Percentiles rank a stretch among this genome's conserved stretches.
Evolutionary conservation across 2,888 invertebrate genomes (phyloP).

Genomic region (Cerastis rubricosa): DNA sequence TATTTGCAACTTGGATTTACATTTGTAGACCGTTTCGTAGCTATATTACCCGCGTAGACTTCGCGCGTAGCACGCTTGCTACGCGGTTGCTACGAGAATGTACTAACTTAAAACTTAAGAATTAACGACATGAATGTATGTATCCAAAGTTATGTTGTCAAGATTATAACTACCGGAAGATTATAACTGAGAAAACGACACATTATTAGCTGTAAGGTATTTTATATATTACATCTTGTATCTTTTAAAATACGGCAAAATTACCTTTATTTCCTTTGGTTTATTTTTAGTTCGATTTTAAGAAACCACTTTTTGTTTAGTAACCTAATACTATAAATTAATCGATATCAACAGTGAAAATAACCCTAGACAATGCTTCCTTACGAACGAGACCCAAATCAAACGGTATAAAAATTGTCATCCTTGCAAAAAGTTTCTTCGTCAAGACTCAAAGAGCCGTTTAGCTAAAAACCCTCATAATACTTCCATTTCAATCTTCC

Average conservation of each 20-base stretch:
- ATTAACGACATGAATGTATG: not conserved
- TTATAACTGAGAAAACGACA: not conserved
- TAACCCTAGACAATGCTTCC: not conserved
- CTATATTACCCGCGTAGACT: not conserved
- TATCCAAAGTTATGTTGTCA: not conserved
- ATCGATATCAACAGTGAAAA: not conserved
- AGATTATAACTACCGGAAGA: not conserved
- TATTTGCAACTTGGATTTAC: constrained; percentile 10
- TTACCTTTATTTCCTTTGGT: not conserved
- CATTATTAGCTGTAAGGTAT: not conserved
- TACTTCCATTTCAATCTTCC: constrained; percentile 33
- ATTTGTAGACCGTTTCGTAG: constrained; percentile 14
- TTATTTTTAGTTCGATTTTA: not conserved
- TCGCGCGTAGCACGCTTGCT: constrained; percentile 26
- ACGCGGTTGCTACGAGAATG: constrained; percentile 13
- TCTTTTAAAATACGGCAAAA: not conserved
- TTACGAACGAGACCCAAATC: constrained; percentile 13
- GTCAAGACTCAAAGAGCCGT: constrained; percentile 13
- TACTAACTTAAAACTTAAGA: not conserved
- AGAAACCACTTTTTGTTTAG: not conserved
- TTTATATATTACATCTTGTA: not conserved
- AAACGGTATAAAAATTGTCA: constrained; percentile 24
- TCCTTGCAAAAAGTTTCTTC: constrained; percentile 42
- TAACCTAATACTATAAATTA: not conserved
- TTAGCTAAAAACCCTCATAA: constrained; percentile 24